A percentile compares a stretch with the other conserved stretches of the same genome.
phyloP scores from a whole-genome alignment of 2,888 invertebrate species.

The Eremobia ochroleuca region DNA sequence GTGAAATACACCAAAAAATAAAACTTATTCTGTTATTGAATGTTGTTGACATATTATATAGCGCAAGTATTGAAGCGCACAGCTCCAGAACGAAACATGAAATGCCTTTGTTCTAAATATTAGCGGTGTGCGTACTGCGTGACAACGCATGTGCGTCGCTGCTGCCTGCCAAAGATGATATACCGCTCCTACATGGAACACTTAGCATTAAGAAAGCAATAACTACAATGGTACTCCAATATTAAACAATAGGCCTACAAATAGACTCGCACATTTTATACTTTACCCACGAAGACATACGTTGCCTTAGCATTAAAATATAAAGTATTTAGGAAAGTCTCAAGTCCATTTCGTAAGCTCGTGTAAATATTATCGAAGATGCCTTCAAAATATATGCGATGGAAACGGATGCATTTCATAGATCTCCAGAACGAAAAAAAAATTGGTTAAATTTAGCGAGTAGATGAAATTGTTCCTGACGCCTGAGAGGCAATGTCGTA shows the following conservation, averaged over 20 bases:
- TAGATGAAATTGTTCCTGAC: conserved; percentile 91
- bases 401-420: conserved; percentile 81
- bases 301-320: conserved; percentile 67
- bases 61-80: conserved; percentile 47
- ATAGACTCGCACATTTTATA: conserved; percentile 44
- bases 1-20: conserved; percentile 74
- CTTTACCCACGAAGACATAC: conserved; percentile 47
- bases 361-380: conserved; percentile 64
- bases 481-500: conserved; percentile 90
- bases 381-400: conserved; percentile 85
- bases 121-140: conserved; percentile 36
- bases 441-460: conserved; percentile 88
- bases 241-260: conserved; percentile 56
- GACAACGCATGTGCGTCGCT: conserved; percentile 32
- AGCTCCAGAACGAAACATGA: conserved; percentile 50
- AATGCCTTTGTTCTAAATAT: conserved; percentile 56
- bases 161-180: conserved; percentile 58
- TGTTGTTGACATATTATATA: conserved; percentile 67
- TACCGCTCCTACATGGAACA: conserved; percentile 43
- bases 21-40: conserved; percentile 69
- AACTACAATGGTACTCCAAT: conserved; percentile 49
- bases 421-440: conserved; percentile 83
- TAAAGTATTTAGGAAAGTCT: conserved; percentile 51
- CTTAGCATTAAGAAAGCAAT: conserved; percentile 67
- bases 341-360: conserved; percentile 61